Percentiles rank a stretch among this genome's conserved stretches.
Conservation (phyloP, 2,888 invertebrate species). For the Ormyrus rosae region DNA sequence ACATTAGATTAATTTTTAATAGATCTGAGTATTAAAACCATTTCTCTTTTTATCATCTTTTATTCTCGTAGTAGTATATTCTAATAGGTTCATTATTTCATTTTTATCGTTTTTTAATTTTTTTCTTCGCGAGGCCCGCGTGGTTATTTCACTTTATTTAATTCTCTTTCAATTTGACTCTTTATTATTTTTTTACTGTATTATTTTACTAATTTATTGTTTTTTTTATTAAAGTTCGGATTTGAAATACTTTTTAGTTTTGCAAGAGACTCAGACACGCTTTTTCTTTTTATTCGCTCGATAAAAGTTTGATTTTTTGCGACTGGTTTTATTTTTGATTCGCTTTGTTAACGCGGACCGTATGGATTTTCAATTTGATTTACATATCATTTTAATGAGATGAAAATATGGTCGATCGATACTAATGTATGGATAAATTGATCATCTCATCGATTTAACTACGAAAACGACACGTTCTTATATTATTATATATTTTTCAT, state of each 20-base stretch:
- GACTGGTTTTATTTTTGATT: not conserved
- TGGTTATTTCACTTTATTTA: slow-evolving; percentile 29
- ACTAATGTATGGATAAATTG: slow-evolving; percentile 25
- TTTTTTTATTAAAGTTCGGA: not conserved
- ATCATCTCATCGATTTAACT: slow-evolving; percentile 22
- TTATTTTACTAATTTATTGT: not conserved
- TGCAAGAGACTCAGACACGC: not conserved
- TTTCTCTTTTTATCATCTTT: slow-evolving; percentile 53
- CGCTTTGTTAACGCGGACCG: not conserved
- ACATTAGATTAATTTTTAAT: slow-evolving; percentile 66
- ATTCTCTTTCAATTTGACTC: slow-evolving; percentile 19
- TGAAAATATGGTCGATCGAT: slow-evolving; percentile 12
- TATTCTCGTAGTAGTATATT: slow-evolving; percentile 51
- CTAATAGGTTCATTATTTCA: slow-evolving; percentile 49
- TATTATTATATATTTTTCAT: slow-evolving; percentile 28
- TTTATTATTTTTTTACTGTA: not conserved
- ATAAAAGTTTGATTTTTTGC: slow-evolving; percentile 1
- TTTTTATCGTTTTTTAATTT: slow-evolving; percentile 28
- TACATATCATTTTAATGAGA: slow-evolving; percentile 30
- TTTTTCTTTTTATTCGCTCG: slow-evolving; percentile 16
- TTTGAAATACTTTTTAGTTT: slow-evolving; percentile 12
- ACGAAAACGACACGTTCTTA: slow-evolving; percentile 32
- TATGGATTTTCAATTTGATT: not conserved
- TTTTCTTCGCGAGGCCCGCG: slow-evolving; percentile 36
- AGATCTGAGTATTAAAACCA: slow-evolving; percentile 68